Conservation (phyloP, 2,888 invertebrate genomes). For the Deilephila porcellus region DNA sequence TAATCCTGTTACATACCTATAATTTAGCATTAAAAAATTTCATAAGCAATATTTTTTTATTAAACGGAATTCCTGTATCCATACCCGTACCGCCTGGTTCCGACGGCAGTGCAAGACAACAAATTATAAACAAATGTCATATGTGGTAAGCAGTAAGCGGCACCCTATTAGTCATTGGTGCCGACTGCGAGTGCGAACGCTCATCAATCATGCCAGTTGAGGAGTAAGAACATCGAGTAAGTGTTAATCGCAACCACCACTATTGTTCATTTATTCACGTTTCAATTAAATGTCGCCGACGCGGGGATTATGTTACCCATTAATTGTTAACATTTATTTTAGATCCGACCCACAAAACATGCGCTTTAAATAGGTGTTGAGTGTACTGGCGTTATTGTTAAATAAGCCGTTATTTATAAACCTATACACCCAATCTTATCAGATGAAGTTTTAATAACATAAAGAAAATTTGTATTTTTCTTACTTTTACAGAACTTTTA, state of each 20-base stretch:
- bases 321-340: not conserved
- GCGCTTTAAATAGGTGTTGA: not conserved
- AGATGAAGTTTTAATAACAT: too few species aligned
- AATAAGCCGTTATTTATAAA: not conserved
- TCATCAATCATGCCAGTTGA: constrained; percentile 74
- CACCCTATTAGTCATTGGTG: constrained; percentile 76
- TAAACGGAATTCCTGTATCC: too few species aligned
- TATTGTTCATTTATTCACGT: constrained; percentile 65
- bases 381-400: not conserved
- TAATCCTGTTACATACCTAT: too few species aligned
- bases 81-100: too few species aligned
- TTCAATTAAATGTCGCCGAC: constrained; percentile 25
- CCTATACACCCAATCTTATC: too few species aligned
- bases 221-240: constrained; percentile 58
- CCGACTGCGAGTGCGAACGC: constrained; percentile 42
- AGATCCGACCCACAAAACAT: not conserved
- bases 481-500: too few species aligned
- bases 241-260: constrained; percentile 76
- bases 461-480: too few species aligned
- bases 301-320: not conserved
- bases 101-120: constrained; percentile 42
- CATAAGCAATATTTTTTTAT: too few species aligned
- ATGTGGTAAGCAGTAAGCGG: constrained; percentile 57
- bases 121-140: constrained; percentile 63
- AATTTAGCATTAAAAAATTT: too few species aligned